Percentiles rank a stretch among this genome's conserved stretches.
Conservation (phyloP, 2,113 vertebrate species). For the Hydropotes inermis region DNA sequence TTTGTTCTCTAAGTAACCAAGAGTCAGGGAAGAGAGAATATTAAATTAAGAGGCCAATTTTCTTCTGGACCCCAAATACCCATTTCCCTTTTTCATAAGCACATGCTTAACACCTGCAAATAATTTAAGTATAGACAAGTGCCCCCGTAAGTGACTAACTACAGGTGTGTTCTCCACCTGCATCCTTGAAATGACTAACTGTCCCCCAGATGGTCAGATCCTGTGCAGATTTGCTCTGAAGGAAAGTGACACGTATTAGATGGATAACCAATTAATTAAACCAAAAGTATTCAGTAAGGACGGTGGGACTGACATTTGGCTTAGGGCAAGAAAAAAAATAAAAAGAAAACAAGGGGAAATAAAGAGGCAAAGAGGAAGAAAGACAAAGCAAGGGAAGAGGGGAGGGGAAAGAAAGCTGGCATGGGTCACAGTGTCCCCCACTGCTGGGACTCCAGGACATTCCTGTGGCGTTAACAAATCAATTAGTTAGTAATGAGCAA, state of each 20-base stretch:
- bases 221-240: not conserved
- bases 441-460: not conserved
- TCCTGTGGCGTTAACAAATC: not conserved
- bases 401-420: not conserved
- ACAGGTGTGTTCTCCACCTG: constrained; percentile 59
- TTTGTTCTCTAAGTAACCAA: constrained; percentile 15
- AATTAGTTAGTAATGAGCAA: not conserved
- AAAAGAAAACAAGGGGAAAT: not conserved
- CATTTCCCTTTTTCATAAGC: constrained; percentile 34
- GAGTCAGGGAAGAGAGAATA: not conserved
- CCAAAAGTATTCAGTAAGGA: constrained; percentile 1
- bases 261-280: constrained; percentile 23
- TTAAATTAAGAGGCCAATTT: constrained; percentile 37
- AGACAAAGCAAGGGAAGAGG: not conserved
- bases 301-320: not conserved
- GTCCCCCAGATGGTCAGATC: constrained; percentile 25
- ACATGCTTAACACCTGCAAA: constrained; percentile 61
- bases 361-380: not conserved
- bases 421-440: not conserved
- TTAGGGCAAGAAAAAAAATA: not conserved
- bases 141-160: constrained; percentile 24
- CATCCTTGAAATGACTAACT: constrained; percentile 50
- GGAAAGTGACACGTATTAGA: not conserved
- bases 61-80: constrained; percentile 1
- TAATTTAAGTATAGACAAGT: constrained; percentile 53